phyloP scores from a whole-genome alignment of 2,113 vertebrate genomes.

The Pteruthius melanotis region DNA sequence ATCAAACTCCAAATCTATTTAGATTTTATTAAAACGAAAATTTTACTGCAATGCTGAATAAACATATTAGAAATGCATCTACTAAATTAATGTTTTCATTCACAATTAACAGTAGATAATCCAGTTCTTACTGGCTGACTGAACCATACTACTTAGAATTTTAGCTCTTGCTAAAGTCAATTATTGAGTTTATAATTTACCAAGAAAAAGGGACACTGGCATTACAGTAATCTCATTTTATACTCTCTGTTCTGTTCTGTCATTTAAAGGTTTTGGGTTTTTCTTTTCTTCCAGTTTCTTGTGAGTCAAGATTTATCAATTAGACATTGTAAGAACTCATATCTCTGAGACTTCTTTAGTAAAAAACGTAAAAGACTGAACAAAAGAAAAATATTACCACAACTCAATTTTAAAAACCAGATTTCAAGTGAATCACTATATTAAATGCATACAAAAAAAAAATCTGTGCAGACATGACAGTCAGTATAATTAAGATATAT shows the following conservation, averaged over 20 bases:
- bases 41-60: not conserved
- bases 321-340: constrained; percentile 1
- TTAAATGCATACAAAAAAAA: not conserved
- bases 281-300: constrained; percentile 16
- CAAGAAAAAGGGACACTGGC: not conserved
- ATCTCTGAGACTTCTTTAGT: constrained; percentile 14
- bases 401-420: not conserved
- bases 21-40: not conserved
- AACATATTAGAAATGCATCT: constrained; percentile 22
- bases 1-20: not conserved
- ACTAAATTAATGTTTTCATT: constrained; percentile 18
- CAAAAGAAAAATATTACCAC: not conserved
- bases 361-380: constrained; percentile 16
- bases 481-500: not conserved
- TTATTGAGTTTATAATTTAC: not conserved
- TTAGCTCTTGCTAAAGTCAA: not conserved
- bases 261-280: not conserved
- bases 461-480: constrained; percentile 3
- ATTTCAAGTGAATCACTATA: not conserved
- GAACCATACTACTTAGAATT: not conserved
- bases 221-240: constrained; percentile 20
- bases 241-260: not conserved
- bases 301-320: constrained; percentile 34
- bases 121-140: not conserved
- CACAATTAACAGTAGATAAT: constrained; percentile 18